These are phyloP conservation scores for Ahaetulla prasina DNA, from an alignment of 2,113 vertebrate genomes.

Conservation along the genomic window DNA sequence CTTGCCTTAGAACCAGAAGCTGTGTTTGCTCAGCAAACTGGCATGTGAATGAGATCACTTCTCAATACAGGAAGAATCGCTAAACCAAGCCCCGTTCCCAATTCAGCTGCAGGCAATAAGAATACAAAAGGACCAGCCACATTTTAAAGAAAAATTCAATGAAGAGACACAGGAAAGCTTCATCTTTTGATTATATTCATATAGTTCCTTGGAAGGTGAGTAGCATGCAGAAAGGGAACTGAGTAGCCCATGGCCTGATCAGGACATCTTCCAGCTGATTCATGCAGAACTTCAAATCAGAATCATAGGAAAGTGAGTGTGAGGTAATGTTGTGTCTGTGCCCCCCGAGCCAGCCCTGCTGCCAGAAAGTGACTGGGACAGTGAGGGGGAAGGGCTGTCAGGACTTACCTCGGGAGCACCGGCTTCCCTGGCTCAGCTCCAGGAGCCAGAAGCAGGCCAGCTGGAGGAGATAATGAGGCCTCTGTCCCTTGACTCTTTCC, in stretches of 20 bases:
- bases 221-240: background rate
- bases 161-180: background rate
- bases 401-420: no score
- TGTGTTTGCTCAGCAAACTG: background rate
- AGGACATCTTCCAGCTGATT: background rate
- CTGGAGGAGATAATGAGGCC: no score
- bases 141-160: background rate
- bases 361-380: no score
- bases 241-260: background rate
- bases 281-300: background rate
- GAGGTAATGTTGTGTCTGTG: no score
- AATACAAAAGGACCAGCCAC: background rate
- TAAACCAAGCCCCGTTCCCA: background rate
- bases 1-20: background rate
- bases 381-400: no score
- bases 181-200: background rate
- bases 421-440: no score
- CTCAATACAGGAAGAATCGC: background rate
- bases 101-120: background rate
- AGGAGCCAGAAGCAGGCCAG: no score
- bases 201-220: background rate
- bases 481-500: no score
- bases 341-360: no score
- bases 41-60: background rate
- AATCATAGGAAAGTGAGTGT: background rate